Evolutionary conservation across 2,888 invertebrate genomes (phyloP).

Genomic region (Atethmia centrago): DNA sequence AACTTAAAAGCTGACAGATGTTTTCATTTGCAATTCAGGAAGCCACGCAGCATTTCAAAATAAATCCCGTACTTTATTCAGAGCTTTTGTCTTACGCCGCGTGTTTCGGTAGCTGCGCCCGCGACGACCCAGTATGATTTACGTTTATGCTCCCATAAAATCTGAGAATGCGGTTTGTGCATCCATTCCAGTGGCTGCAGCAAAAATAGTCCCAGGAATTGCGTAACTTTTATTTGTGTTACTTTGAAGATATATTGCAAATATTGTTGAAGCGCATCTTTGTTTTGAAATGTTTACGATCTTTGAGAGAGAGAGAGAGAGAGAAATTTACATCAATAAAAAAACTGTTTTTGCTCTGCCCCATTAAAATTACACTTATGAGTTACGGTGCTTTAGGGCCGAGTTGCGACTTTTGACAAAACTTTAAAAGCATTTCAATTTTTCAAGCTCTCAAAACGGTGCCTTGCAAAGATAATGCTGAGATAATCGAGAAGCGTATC

Average conservation of each 20-base stretch:
- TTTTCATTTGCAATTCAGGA: constrained; percentile 22
- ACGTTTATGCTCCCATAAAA: constrained; percentile 79
- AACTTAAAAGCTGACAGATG: neutral
- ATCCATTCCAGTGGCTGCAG: constrained; percentile 59
- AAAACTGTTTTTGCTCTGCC: constrained; percentile 9
- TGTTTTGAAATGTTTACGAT: constrained; percentile 13
- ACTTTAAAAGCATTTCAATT: constrained; percentile 34
- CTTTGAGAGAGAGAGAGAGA: neutral
- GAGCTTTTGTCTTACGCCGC: constrained; percentile 59
- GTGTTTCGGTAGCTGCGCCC: constrained; percentile 67
- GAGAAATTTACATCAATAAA: neutral
- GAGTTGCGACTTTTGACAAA: constrained; percentile 8
- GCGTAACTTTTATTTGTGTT: constrained; percentile 43
- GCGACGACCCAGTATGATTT: constrained; percentile 69
- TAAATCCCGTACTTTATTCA: constrained; percentile 53
- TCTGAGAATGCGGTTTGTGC: constrained; percentile 71
- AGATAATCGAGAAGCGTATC: constrained; percentile 73
- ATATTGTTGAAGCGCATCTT: constrained; percentile 33
- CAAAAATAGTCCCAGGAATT: constrained; percentile 40
- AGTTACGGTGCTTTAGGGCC: constrained; percentile 1
- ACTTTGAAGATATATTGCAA: constrained; percentile 29
- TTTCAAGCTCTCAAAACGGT: constrained; percentile 36
- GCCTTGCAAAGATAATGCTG: constrained; percentile 58
- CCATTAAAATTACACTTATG: constrained; percentile 30
- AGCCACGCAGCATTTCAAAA: constrained; percentile 25